phyloP scores from a whole-genome alignment of 1,140 invertebrate genomes.

The Ruditapes philippinarum region DNA sequence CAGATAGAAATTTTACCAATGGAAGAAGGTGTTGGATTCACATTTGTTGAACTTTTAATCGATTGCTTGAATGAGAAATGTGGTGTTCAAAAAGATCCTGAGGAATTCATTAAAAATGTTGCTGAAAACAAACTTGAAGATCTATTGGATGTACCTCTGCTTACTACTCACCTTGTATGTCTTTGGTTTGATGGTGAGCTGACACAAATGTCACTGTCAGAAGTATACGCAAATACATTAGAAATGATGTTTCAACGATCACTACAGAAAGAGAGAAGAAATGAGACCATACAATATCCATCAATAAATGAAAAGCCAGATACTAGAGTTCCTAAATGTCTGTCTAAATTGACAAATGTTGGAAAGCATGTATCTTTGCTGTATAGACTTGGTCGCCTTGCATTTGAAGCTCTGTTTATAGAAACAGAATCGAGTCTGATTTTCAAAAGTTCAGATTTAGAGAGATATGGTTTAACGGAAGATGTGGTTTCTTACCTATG shows the following conservation, averaged over 20 bases:
- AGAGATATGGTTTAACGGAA: background rate
- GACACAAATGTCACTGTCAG: background rate
- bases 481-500: background rate
- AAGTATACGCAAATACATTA: background rate
- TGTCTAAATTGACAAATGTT: background rate
- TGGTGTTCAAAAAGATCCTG: background rate
- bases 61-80: background rate
- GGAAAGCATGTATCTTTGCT: background rate
- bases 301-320: background rate
- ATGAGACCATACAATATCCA: background rate
- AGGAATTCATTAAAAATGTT: background rate
- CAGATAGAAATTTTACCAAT: background rate
- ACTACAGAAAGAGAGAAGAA: background rate
- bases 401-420: background rate
- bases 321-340: background rate
- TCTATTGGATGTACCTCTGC: background rate
- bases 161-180: background rate
- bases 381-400: background rate
- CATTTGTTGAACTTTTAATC: background rate
- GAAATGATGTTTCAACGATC: background rate
- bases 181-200: constrained; percentile 8
- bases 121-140: background rate
- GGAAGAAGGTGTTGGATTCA: background rate
- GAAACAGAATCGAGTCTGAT: background rate
- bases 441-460: background rate